These are phyloP conservation scores for Drosophila maculinotata DNA, from an alignment of 2,888 invertebrate genomes.

Conservation along the genomic window DNA sequence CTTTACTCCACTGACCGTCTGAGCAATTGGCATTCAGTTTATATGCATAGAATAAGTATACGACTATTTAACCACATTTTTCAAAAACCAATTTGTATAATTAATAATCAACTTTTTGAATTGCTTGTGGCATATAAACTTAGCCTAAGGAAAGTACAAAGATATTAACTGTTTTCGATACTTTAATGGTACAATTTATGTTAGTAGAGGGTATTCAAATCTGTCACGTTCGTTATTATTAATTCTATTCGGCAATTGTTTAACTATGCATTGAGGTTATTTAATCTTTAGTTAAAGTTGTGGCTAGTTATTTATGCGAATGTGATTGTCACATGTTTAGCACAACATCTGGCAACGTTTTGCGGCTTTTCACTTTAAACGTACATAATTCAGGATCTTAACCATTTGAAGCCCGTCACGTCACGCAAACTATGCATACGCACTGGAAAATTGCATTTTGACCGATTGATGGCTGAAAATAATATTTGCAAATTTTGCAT, in stretches of 20 bases:
- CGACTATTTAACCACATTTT: conserved; percentile 32
- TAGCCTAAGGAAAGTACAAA: background rate
- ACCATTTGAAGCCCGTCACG: conserved; percentile 11
- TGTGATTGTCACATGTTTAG: conserved; percentile 6
- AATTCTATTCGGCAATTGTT: no score
- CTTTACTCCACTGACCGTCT: conserved; percentile 6
- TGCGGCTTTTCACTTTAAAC: conserved; percentile 17
- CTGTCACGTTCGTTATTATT: no score
- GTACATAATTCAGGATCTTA: conserved; percentile 23
- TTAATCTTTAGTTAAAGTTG: background rate
- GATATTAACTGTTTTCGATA: no score
- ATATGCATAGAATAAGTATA: conserved; percentile 14
- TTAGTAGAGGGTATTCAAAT: no score
- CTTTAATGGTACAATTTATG: background rate
- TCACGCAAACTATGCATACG: no score
- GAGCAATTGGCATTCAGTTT: conserved; percentile 33
- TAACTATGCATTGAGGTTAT: background rate
- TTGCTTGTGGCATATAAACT: background rate
- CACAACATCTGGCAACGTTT: conserved; percentile 18
- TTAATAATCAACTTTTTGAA: conserved; percentile 66
- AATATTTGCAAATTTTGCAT: conserved; percentile 54
- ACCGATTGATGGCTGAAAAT: conserved; percentile 52
- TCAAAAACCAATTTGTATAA: conserved; percentile 67
- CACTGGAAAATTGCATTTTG: conserved; percentile 29
- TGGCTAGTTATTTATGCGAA: conserved; percentile 6